phyloP scores from a whole-genome alignment of 53 echinoderm and acorn worm species.

The Echinometra lucunter region DNA sequence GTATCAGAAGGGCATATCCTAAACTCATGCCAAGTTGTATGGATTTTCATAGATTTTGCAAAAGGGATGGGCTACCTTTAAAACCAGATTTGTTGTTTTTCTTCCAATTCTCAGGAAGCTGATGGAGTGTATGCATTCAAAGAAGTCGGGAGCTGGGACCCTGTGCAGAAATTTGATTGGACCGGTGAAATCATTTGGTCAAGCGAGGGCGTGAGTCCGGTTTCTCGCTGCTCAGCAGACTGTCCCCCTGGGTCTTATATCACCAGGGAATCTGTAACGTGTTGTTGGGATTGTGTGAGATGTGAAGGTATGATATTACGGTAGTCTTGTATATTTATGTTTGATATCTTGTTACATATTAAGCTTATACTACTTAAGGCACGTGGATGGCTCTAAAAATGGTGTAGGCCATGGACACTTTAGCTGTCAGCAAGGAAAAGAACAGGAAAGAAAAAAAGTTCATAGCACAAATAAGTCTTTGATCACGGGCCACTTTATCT shows the following conservation, averaged over 20 bases:
- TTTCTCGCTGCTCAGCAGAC: constrained; percentile 85
- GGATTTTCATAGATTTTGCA: no score
- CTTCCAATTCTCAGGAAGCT: constrained; percentile 48
- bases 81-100: background rate
- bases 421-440: no score
- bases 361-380: no score
- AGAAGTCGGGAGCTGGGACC: constrained; percentile 86
- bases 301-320: constrained; percentile 81
- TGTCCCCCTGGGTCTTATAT: constrained; percentile 82
- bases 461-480: no score
- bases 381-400: no score
- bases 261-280: constrained; percentile 66
- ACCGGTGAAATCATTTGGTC: constrained; percentile 71
- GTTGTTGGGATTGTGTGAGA: constrained; percentile 89
- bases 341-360: no score
- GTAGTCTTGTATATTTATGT: no score
- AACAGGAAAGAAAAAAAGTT: no score
- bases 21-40: no score
- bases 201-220: constrained; percentile 64
- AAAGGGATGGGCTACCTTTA: background rate
- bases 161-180: constrained; percentile 68
- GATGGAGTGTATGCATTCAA: constrained; percentile 61
- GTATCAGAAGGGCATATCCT: no score
- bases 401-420: no score
- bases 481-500: no score